phyloP scores from a whole-genome alignment of 2,797 vertebrate species.

The Amblyraja radiata region DNA sequence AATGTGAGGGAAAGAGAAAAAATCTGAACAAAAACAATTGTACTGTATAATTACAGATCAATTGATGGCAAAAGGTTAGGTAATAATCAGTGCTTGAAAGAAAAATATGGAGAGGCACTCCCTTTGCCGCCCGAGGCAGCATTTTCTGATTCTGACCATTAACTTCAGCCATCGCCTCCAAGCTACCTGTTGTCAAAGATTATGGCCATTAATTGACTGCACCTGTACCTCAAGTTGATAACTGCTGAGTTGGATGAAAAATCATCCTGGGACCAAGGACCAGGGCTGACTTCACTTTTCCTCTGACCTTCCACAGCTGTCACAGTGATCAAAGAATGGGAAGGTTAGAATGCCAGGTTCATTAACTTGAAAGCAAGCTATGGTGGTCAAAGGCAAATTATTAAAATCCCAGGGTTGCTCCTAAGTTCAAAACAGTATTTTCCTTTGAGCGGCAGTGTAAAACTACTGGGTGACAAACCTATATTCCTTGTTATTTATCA shows the following conservation, averaged over 20 bases:
- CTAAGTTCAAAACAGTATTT: slow-evolving; percentile 38
- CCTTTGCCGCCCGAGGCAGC: slow-evolving; percentile 41
- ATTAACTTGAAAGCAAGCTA: slow-evolving; percentile 36
- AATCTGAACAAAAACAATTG: slow-evolving; percentile 44
- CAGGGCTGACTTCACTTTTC: slow-evolving; percentile 21
- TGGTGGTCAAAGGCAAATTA: slow-evolving; percentile 18
- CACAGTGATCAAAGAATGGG: slow-evolving; percentile 34
- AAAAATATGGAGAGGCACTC: slow-evolving; percentile 45
- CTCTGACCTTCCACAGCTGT: slow-evolving; percentile 36
- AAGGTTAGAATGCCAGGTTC: slow-evolving; percentile 35
- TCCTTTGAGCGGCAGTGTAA: slow-evolving; percentile 41
- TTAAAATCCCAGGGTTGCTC: slow-evolving; percentile 33
- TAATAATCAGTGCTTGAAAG: slow-evolving; percentile 45
- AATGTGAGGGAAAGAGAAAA: not conserved
- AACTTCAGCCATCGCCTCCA: slow-evolving; percentile 47
- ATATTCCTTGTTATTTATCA: slow-evolving; percentile 38
- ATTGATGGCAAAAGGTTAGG: slow-evolving; percentile 48
- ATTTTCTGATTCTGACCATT: slow-evolving; percentile 43
- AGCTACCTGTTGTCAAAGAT: slow-evolving; percentile 49
- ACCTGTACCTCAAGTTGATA: slow-evolving; percentile 40
- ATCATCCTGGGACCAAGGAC: slow-evolving; percentile 17
- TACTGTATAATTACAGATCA: slow-evolving; percentile 40
- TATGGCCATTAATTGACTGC: slow-evolving; percentile 46
- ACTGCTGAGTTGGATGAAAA: slow-evolving; percentile 22
- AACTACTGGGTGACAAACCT: slow-evolving; percentile 40